Evolutionary conservation across 2,888 invertebrate species (phyloP).

Genomic region (Lasioglossum zephyrum): DNA sequence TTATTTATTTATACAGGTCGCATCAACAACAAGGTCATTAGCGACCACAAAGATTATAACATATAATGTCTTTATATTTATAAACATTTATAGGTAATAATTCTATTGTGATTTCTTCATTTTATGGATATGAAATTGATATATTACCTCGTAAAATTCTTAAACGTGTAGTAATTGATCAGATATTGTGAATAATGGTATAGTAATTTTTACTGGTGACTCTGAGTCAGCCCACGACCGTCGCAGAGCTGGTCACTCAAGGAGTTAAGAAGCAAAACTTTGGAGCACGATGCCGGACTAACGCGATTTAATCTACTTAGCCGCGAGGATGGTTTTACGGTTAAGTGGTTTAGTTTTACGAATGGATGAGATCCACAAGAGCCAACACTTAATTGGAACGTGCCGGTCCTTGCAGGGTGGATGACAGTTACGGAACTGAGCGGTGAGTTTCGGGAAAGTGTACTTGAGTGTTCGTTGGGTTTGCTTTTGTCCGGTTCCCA

Average conservation of each 20-base stretch:
- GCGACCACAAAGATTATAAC: no score
- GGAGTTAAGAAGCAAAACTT: neutral
- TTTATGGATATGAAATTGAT: no score
- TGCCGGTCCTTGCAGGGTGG: slow-evolving; percentile 64
- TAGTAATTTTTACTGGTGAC: no score
- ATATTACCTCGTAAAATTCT: no score
- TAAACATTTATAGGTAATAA: no score
- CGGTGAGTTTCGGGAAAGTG: slow-evolving; percentile 56
- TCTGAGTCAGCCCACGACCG: neutral
- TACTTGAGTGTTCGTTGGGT: slow-evolving; percentile 27
- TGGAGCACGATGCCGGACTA: slow-evolving; percentile 56
- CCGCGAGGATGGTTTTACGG: slow-evolving; percentile 52
- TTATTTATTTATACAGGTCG: no score
- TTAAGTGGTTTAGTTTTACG: slow-evolving; percentile 74
- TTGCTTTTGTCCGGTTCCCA: slow-evolving; percentile 2
- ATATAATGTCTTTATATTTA: no score
- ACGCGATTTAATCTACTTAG: slow-evolving; percentile 69
- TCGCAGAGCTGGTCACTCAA: neutral
- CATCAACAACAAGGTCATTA: no score
- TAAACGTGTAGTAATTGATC: no score
- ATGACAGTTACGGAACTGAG: slow-evolving; percentile 45
- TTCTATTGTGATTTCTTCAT: no score
- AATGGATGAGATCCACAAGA: slow-evolving; percentile 68
- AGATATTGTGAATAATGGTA: no score
- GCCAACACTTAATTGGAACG: slow-evolving; percentile 72